A percentile compares a stretch with the other conserved stretches of the same genome.
Evolutionary conservation across 2,113 vertebrate species (phyloP).

Genomic region (Phyllostomus discolor): DNA sequence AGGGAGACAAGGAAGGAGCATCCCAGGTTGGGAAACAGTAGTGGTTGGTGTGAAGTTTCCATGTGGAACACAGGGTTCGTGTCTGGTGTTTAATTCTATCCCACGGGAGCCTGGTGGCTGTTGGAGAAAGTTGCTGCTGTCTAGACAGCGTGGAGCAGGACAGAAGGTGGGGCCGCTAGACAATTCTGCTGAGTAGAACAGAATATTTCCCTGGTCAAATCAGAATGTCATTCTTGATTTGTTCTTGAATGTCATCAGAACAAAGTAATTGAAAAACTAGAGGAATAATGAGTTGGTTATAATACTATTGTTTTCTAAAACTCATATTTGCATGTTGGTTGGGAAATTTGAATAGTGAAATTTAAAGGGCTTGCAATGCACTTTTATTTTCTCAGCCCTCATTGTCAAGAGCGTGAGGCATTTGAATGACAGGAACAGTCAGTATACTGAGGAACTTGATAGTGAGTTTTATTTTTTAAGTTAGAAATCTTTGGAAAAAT

Average conservation of each 20-base stretch:
- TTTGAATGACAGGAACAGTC: background rate
- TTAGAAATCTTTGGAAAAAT: background rate
- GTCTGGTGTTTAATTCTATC: background rate
- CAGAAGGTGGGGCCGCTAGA: too few species aligned
- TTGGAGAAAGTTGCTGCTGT: background rate
- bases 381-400: background rate
- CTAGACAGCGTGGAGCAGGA: rapidly evolving
- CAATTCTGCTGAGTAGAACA: background rate
- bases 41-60: too few species aligned
- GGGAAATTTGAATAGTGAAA: background rate
- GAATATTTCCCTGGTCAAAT: background rate
- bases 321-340: background rate
- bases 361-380: background rate
- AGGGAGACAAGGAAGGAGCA: background rate
- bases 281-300: background rate
- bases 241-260: too few species aligned
- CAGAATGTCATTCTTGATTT: background rate
- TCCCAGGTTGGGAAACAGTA: background rate
- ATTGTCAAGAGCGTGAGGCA: background rate
- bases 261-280: background rate
- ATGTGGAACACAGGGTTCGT: background rate
- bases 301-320: background rate
- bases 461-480: background rate
- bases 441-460: background rate
- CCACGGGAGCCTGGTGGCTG: background rate